Conservation (phyloP, 30 jellyfish, hydroid and myxozoan genomes). For the Calvadosia cruxmelitensis region DNA sequence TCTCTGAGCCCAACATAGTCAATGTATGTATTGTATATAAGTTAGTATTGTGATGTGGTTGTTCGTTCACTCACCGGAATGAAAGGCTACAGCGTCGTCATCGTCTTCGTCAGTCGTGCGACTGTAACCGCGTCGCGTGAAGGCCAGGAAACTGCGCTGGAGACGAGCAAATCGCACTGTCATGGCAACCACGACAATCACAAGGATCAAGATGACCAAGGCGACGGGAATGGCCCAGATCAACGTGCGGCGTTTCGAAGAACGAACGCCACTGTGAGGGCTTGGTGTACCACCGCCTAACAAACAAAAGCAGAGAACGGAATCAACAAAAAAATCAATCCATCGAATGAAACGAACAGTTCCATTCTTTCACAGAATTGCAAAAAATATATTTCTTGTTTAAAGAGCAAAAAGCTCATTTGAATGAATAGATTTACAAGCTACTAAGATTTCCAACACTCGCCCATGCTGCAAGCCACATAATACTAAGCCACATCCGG, state of each 20-base stretch:
- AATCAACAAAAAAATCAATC: too few relatives aligned
- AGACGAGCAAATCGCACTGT: conserved; percentile 51
- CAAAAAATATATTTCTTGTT: too few relatives aligned
- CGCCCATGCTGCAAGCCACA: too few relatives aligned
- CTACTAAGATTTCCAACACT: too few relatives aligned
- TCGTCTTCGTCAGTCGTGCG: conserved; percentile 67
- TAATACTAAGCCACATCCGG: too few relatives aligned
- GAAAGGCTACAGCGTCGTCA: conserved; percentile 83
- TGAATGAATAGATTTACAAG: too few relatives aligned
- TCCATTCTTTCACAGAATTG: too few relatives aligned
- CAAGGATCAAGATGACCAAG: conserved; percentile 53
- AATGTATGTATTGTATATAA: too few relatives aligned
- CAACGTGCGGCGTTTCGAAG: conserved; percentile 18
- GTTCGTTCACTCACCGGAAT: conserved; percentile 53
- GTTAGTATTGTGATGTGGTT: too few relatives aligned
- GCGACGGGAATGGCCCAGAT: conserved; percentile 96
- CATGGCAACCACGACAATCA: conserved; percentile 61
- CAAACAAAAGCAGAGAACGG: background rate
- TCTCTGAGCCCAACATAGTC: too few relatives aligned
- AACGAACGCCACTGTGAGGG: background rate
- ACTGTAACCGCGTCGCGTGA: conserved; percentile 76
- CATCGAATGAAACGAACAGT: too few relatives aligned
- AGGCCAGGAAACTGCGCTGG: conserved; percentile 93
- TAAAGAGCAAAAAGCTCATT: too few relatives aligned
- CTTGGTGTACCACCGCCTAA: background rate